Base-by-base conservation (phyloP, 1,140 invertebrate species). In the Macrocentrus cingulum region DNA sequence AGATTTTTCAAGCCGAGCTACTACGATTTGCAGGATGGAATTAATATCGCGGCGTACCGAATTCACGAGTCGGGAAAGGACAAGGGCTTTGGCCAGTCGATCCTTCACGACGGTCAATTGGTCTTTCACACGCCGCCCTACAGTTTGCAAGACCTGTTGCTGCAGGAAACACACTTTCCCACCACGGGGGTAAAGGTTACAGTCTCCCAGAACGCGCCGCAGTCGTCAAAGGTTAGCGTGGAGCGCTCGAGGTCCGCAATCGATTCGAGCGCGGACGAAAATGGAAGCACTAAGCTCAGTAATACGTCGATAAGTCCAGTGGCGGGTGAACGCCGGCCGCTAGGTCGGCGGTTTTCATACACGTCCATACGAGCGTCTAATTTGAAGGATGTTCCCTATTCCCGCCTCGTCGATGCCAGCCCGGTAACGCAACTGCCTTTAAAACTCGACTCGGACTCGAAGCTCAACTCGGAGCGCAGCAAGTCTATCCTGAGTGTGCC, bases 11-110 rank as follows among this genome's bases (percentile, higher is more conserved):
- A 93, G 68, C 91, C 92, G 0, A 89, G 83, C 64, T 83, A 85
- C 19, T 85, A 87, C 45, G 92, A 95, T 79, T 77, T 91, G 41
- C 83, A 84, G 44, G 91, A 94, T 67, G 91, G 91, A 1, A 84
- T 90, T 20, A 94, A 94, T 65, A 85, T 93, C 51, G 91, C 91
- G 20, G 84, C 86, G 15, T 90, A 88, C 62, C 84, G 84, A 64
- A 82, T 88, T n/a, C 82, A 86, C 61, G 83, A 85, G 41, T 70
- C 81, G 13, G 85, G 84, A 18, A 83, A 84, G 67, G 88, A 90
- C 74, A 86, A 85, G 63, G 93, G 93, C 0, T 98, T 94, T 75
- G 95, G 94, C 1, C 94, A 98, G 72, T 97, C 95, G 71, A 88
- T 98, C 64, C 80, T 98, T 7, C 91, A 95, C 69, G 86, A 89